These are phyloP conservation scores for Drepana falcataria DNA, from an alignment of 2,888 invertebrate species.

Conservation along the genomic window DNA sequence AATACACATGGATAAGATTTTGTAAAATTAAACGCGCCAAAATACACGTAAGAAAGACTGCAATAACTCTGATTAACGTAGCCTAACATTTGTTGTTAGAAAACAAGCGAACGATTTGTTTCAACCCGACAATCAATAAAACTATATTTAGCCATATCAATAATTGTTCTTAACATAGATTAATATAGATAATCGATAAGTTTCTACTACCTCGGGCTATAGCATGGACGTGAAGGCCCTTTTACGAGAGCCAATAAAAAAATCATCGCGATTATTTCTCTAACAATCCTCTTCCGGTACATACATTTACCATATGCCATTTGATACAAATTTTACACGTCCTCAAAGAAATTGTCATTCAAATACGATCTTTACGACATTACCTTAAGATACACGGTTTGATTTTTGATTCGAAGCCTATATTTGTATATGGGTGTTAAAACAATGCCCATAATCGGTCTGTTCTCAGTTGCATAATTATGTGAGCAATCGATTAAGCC, in stretches of 20 bases:
- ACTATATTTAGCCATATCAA: neutral
- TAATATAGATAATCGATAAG: neutral
- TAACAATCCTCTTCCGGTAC: neutral
- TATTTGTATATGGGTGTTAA: slow-evolving; percentile 5
- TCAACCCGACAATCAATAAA: neutral
- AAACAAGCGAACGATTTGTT: neutral
- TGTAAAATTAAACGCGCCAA: too few relatives aligned
- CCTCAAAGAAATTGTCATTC: neutral
- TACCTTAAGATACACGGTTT: neutral
- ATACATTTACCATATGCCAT: neutral
- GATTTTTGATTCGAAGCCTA: neutral
- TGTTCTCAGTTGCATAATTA: slow-evolving; percentile 17
- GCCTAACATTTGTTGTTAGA: neutral
- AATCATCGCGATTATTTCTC: neutral
- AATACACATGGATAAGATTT: too few relatives aligned
- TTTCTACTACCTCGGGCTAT: neutral
- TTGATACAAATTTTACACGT: neutral
- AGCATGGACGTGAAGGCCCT: neutral
- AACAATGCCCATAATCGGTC: slow-evolving; percentile 5
- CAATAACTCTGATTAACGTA: too few relatives aligned
- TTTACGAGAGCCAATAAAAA: slow-evolving; percentile 2
- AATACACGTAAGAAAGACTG: too few relatives aligned
- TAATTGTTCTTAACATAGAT: neutral
- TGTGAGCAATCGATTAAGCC: slow-evolving; percentile 23
- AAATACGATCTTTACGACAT: neutral